Base-by-base conservation (phyloP, 2,113 vertebrate genomes). In the Nerophis ophidion region DNA sequence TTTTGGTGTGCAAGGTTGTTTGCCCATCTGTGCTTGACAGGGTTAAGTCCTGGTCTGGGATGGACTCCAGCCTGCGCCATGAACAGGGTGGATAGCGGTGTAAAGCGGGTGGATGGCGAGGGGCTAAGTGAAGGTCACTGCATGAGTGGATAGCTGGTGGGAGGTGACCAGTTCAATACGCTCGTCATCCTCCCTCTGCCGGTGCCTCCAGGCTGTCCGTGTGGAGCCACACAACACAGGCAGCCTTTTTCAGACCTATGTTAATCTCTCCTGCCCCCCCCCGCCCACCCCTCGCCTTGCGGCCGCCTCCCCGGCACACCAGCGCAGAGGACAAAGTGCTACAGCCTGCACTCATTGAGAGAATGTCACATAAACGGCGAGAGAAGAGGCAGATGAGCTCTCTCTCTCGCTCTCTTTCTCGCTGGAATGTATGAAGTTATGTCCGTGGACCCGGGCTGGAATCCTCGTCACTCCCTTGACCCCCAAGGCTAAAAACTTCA, bases 201-300 rank as follows among this genome's bases (percentile, higher is more conserved):
- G 64, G 58, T 63, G 76, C 76, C 83, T 84, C 58, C 0, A 66
- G 80, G 80, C 81, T 61, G 8, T 70, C 64, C 70, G 48, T 57
- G 67, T 71, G 72, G 67, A 74, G 66, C 70, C 68, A 59, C 68
- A 71, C 71, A 84, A 87, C 84, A 83, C 76, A 84, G 70, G 80
- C 68, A 59, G 75, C 69, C 69, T 79, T 85, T 79, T 70, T 83
- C 70, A 74, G 62, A 79, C 69, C 64, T 77, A 83, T 81, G 84
- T 81, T 83, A 84, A 86, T 84, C 71, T 72, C 58, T 74, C 70
- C 51, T 59, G 61, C 77, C 77, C 70, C 80, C 76, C 71, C 78
- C 40, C 19, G 3, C 40, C 36, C 6, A 1, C 36, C 36, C 5
- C 6, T 8, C 74, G 68, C 69, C 61, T 61, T 6, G 47, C 40